Conservation (phyloP, 1,140 invertebrate genomes). For the Cataglyphis hispanica region DNA sequence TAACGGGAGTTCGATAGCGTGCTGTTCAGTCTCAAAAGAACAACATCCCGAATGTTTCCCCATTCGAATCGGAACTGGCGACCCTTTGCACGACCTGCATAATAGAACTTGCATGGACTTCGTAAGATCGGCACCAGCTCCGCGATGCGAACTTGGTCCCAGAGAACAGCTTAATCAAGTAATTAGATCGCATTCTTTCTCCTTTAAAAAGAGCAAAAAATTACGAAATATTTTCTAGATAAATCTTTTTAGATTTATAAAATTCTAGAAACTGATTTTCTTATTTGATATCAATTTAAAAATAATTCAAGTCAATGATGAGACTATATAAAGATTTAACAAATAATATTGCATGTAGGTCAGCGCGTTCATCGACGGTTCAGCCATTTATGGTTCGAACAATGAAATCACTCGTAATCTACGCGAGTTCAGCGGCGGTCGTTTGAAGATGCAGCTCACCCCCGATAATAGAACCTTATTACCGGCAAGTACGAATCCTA, state of each 20-base stretch:
- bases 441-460: constrained; percentile 89
- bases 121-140: constrained; percentile 93
- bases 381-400: constrained; percentile 93
- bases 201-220: background rate
- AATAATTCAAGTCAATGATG: background rate
- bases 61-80: constrained; percentile 89
- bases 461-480: constrained; percentile 89
- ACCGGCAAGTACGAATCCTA: constrained; percentile 90
- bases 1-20: constrained; percentile 89
- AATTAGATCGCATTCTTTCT: background rate
- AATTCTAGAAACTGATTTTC: constrained; percentile 14
- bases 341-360: constrained; percentile 73
- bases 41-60: constrained; percentile 95
- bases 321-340: background rate
- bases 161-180: constrained; percentile 96
- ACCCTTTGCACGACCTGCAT: constrained; percentile 90
- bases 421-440: constrained; percentile 88
- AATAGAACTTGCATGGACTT: constrained; percentile 94
- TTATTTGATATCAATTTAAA: background rate
- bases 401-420: constrained; percentile 86
- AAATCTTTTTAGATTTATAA: background rate
- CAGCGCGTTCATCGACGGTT: constrained; percentile 96
- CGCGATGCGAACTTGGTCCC: constrained; percentile 93
- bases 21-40: constrained; percentile 84
- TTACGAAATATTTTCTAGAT: background rate